Percentiles rank a stretch among this genome's conserved stretches.
Conservation (phyloP, 2,888 invertebrate genomes). For the Abscondita cerata region DNA sequence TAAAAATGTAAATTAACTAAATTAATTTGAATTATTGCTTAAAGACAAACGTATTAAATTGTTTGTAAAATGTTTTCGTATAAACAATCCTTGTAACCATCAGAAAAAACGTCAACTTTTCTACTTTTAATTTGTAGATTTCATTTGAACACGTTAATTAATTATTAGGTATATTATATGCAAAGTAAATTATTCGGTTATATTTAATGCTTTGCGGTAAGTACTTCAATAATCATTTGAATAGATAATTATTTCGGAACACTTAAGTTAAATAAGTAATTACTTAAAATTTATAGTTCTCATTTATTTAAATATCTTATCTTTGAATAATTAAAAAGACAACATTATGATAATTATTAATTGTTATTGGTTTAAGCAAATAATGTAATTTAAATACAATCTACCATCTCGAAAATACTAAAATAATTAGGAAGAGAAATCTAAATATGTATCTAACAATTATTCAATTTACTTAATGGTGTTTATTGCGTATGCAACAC, state of each 20-base stretch:
- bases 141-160: constrained; percentile 1
- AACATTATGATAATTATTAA: constrained; percentile 33
- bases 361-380: constrained; percentile 26
- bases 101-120: neutral
- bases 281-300: constrained; percentile 36
- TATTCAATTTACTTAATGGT: constrained; percentile 34
- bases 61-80: constrained; percentile 9
- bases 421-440: constrained; percentile 37
- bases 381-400: constrained; percentile 33
- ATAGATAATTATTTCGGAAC: constrained; percentile 31
- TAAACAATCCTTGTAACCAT: constrained; percentile 1
- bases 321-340: constrained; percentile 29
- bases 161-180: constrained; percentile 3
- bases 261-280: constrained; percentile 37
- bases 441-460: constrained; percentile 39
- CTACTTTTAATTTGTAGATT: constrained; percentile 10
- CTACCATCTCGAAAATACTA: constrained; percentile 37
- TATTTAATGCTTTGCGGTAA: constrained; percentile 13
- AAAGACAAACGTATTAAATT: neutral
- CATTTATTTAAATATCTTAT: constrained; percentile 31
- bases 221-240: constrained; percentile 15
- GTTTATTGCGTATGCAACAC: constrained; percentile 34
- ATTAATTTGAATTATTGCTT: constrained; percentile 4
- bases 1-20: constrained; percentile 4
- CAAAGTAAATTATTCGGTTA: constrained; percentile 5